Conservation (phyloP, 2,888 invertebrate genomes). For the Cataglyphis cursor region DNA sequence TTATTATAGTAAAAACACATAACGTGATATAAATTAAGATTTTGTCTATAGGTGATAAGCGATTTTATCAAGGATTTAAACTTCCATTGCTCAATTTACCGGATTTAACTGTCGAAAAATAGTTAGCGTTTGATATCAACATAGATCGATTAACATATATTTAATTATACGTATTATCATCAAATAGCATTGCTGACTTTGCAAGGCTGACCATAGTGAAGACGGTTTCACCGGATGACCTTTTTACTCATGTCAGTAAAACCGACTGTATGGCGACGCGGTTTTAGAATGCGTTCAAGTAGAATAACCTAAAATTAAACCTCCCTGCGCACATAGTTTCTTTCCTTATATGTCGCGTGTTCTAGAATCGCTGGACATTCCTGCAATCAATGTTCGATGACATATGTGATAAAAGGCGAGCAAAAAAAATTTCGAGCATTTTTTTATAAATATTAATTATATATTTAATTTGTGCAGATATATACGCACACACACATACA, state of each 20-base stretch:
- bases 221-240: conserved; percentile 2
- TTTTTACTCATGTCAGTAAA: conserved; percentile 2
- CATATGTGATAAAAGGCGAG: background rate
- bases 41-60: background rate
- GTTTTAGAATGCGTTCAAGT: background rate
- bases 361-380: background rate
- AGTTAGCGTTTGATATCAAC: background rate
- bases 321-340: background rate
- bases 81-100: background rate
- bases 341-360: background rate
- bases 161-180: background rate
- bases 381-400: background rate
- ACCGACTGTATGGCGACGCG: background rate
- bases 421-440: background rate
- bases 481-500: background rate
- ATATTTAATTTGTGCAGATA: background rate
- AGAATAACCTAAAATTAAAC: conserved; percentile 33
- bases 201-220: conserved; percentile 23
- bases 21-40: background rate
- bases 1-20: background rate
- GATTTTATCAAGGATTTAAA: background rate
- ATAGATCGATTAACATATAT: background rate
- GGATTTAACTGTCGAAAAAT: background rate
- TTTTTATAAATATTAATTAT: conserved; percentile 34
- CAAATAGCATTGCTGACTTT: background rate